These are phyloP conservation scores for Blera fallax DNA, from an alignment of 2,888 invertebrate species.

Conservation along the genomic window DNA sequence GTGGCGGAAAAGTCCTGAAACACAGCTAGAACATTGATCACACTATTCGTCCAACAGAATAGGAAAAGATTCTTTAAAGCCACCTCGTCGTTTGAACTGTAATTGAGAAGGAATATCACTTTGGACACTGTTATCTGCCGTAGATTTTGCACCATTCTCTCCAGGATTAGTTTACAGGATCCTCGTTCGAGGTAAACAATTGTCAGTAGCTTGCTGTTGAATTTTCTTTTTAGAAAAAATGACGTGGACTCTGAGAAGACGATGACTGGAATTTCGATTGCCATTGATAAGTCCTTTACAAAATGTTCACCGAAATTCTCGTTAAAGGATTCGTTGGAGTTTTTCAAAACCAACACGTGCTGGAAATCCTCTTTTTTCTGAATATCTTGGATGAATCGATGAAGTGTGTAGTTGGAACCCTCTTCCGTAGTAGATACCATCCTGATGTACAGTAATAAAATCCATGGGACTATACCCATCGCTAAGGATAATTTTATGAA, in stretches of 20 bases:
- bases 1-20: conserved; percentile 74
- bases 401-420: background rate
- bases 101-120: conserved; percentile 75
- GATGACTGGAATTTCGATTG: conserved; percentile 74
- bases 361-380: conserved; percentile 1
- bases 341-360: conserved; percentile 17
- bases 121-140: conserved; percentile 75
- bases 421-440: background rate
- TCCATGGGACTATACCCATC: background rate
- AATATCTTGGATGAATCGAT: conserved; percentile 9
- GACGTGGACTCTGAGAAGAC: conserved; percentile 74
- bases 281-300: background rate
- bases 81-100: background rate
- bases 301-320: conserved; percentile 9
- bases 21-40: conserved; percentile 76
- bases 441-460: background rate
- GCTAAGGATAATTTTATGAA: background rate
- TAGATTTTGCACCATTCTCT: conserved; percentile 74
- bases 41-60: conserved; percentile 74
- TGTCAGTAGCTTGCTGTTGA: conserved; percentile 73
- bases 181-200: conserved; percentile 74
- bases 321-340: background rate
- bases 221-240: conserved; percentile 73
- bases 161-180: conserved; percentile 70
- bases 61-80: conserved; percentile 73